Percentiles rank a stretch among this genome's conserved stretches.
Conservation (phyloP, 2,797 vertebrate genomes). For the Rhynchonycteris naso region DNA sequence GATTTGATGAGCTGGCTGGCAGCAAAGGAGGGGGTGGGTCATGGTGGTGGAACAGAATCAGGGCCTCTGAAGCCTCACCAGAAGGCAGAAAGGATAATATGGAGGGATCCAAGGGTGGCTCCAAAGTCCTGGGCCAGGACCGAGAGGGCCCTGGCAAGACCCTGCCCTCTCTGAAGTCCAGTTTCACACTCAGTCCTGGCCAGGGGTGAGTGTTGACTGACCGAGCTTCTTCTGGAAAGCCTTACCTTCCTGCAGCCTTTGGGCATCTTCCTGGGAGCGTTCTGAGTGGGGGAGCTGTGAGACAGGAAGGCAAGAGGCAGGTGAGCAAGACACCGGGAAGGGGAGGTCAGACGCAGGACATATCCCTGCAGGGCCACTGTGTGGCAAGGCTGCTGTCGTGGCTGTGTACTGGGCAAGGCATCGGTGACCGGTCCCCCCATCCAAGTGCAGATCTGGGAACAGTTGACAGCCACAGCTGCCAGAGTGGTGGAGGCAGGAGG, state of each 20-base stretch:
- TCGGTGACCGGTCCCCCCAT: not conserved
- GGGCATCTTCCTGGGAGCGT: slow-evolving; percentile 77
- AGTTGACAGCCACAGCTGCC: not conserved
- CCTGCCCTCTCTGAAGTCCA: not conserved
- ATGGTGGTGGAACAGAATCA: not conserved
- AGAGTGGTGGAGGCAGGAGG: not conserved
- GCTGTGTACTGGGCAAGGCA: not conserved
- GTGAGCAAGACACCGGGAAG: not conserved
- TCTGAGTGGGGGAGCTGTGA: slow-evolving; percentile 78
- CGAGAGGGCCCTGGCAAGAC: not conserved
- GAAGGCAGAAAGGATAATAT: not conserved
- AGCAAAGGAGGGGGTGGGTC: not conserved
- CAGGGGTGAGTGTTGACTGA: not conserved
- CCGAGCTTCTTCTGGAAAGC: not conserved
- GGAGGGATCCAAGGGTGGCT: not conserved
- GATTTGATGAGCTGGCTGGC: not conserved
- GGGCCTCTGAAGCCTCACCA: not conserved
- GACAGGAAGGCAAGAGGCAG: slow-evolving; percentile 61
- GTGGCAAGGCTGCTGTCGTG: not conserved
- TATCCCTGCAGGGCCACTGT: not conserved
- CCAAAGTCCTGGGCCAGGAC: not conserved
- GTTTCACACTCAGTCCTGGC: not conserved
- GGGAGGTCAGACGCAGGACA: not conserved
- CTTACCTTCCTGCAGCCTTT: slow-evolving; percentile 84
- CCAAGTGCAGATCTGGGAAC: not conserved